These are phyloP conservation scores for Meda fulgida DNA, from an alignment of 2,797 vertebrate species.

Conservation along the genomic window DNA sequence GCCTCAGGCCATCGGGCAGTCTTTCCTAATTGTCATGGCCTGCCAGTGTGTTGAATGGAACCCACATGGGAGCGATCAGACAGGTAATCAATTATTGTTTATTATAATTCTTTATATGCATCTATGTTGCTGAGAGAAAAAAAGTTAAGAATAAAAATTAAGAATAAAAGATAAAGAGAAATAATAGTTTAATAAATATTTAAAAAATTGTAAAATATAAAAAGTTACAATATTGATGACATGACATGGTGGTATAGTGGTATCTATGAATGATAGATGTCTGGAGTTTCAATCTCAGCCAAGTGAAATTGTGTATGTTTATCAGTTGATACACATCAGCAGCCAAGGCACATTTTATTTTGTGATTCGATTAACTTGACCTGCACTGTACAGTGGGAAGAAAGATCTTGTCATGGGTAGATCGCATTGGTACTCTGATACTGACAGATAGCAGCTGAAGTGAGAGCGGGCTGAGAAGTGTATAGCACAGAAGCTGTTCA, in stretches of 20 bases:
- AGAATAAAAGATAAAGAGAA: neutral
- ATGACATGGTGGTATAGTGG: neutral
- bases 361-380: conserved; percentile 11
- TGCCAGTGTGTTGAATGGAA: no score
- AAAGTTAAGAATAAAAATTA: neutral
- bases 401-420: conserved; percentile 2
- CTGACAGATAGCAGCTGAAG: neutral
- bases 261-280: neutral
- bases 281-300: neutral
- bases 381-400: neutral
- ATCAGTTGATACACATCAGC: neutral
- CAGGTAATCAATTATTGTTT: no score
- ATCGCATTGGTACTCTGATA: neutral
- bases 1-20: no score
- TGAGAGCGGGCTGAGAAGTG: neutral
- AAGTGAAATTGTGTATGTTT: neutral
- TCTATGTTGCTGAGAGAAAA: no score
- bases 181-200: neutral
- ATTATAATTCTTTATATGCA: no score
- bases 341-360: neutral
- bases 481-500: neutral
- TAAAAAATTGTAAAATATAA: neutral
- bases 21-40: no score
- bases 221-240: neutral
- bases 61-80: no score